Conservation (phyloP, 2,113 vertebrate species). For the Nothoprocta pentlandii region DNA sequence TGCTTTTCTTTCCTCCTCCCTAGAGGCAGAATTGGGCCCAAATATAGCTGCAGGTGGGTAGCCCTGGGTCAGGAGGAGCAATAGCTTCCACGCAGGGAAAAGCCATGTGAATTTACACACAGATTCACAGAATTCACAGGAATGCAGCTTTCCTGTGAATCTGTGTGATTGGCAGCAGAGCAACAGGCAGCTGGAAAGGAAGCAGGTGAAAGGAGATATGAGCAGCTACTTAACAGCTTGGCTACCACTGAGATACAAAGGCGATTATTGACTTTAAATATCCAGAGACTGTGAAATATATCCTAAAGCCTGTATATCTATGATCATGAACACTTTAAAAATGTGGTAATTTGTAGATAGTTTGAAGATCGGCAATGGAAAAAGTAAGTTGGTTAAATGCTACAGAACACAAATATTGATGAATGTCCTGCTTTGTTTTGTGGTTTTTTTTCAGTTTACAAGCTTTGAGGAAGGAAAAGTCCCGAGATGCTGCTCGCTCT, state of each 20-base stretch:
- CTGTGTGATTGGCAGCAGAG: background rate
- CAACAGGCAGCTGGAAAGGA: background rate
- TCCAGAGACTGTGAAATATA: background rate
- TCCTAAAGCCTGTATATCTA: background rate
- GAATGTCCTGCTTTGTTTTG: constrained; percentile 14
- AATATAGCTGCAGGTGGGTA: background rate
- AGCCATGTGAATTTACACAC: no score
- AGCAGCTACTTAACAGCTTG: background rate
- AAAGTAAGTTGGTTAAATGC: constrained; percentile 1
- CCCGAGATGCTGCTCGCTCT: constrained; percentile 95
- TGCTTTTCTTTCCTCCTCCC: background rate
- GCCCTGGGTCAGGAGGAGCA: background rate
- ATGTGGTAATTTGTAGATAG: background rate
- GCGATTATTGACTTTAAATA: background rate
- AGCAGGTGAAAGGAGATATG: background rate
- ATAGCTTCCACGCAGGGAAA: background rate
- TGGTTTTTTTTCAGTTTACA: constrained; percentile 88
- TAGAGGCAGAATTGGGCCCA: background rate
- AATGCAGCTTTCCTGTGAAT: background rate
- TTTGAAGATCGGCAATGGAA: background rate
- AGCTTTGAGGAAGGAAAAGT: constrained; percentile 99
- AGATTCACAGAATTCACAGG: no score
- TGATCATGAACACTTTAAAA: background rate
- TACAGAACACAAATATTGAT: constrained; percentile 6
- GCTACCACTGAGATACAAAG: background rate